phyloP scores from a whole-genome alignment of 2,113 vertebrate genomes.

The Dromiciops gliroides region DNA sequence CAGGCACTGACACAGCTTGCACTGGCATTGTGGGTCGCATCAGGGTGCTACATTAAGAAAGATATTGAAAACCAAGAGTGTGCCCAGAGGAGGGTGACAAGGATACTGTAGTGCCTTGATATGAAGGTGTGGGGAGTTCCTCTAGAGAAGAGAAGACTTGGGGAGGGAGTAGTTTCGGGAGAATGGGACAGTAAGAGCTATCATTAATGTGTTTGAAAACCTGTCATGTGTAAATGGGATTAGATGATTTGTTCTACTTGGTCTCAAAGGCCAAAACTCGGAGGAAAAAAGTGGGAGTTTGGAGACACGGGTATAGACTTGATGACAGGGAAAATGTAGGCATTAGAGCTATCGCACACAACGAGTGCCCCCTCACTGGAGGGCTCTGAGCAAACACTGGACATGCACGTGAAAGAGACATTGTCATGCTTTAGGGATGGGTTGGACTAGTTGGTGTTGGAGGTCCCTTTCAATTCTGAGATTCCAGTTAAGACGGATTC shows the following conservation, averaged over 20 bases:
- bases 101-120: not conserved
- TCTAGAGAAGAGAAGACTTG: not conserved
- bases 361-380: not conserved
- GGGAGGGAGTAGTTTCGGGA: not conserved
- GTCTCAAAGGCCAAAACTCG: not conserved
- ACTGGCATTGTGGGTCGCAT: not conserved
- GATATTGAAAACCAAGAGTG: not conserved
- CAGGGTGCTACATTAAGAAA: not conserved
- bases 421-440: not conserved
- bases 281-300: not conserved
- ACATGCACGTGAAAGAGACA: not conserved
- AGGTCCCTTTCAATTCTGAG: not conserved
- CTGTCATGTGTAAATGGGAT: not conserved
- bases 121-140: not conserved
- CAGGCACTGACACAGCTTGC: not conserved
- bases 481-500: not conserved
- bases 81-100: not conserved
- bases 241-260: not conserved
- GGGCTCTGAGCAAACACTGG: not conserved
- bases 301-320: not conserved
- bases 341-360: not conserved
- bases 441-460: not conserved
- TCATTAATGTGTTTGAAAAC: not conserved
- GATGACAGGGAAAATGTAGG: not conserved
- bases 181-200: not conserved